Evolutionary conservation across 2,888 invertebrate genomes (phyloP).

Genomic region (Pseudococcus longispinus): DNA sequence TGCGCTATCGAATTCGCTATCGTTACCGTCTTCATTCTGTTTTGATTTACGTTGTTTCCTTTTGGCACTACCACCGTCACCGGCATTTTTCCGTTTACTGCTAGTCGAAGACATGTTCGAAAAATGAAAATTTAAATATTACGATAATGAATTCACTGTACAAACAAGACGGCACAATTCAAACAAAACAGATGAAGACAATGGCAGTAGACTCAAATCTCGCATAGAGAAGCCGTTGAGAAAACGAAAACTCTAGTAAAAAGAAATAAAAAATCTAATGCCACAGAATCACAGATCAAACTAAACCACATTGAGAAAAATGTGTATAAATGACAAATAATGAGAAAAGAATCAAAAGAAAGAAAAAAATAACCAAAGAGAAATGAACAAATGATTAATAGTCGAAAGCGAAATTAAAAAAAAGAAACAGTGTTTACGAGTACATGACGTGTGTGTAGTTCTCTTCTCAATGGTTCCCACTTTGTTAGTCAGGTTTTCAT

Average conservation of each 20-base stretch:
- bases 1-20: conserved; percentile 50
- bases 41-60: conserved; percentile 47
- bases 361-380: conserved; percentile 33
- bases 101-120: conserved; percentile 39
- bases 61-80: conserved; percentile 7
- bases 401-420: conserved; percentile 14
- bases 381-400: conserved; percentile 24
- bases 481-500: background rate
- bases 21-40: conserved; percentile 38
- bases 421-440: conserved; percentile 11
- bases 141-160: background rate
- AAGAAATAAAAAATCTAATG: background rate
- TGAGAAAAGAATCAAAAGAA: conserved; percentile 11
- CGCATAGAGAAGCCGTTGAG: conserved; percentile 34
- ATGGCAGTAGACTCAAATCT: conserved; percentile 28
- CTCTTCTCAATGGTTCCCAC: background rate
- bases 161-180: background rate
- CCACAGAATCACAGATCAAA: conserved; percentile 29
- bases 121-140: conserved; percentile 7
- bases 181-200: conserved; percentile 27
- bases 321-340: conserved; percentile 25
- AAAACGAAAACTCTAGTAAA: background rate
- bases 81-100: conserved; percentile 43
- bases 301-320: background rate
- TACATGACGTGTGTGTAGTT: background rate